Conservation (phyloP, 2,888 invertebrate species). For the Limnephilus rhombicus region DNA sequence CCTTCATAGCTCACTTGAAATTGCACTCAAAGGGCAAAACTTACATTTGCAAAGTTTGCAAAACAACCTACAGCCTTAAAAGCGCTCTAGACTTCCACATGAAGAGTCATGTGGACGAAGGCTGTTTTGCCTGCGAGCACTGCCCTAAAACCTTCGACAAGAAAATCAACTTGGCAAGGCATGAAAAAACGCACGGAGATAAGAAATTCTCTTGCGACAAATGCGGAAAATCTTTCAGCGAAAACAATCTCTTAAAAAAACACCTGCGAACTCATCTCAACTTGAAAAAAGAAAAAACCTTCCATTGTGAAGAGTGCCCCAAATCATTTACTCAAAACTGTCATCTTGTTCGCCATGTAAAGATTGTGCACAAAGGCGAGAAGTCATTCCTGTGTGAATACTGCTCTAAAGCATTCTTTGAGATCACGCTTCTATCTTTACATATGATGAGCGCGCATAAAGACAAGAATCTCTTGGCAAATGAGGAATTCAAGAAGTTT, state of each 20-base stretch:
- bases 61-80: conserved; percentile 22
- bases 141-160: background rate
- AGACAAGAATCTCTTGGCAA: background rate
- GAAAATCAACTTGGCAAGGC: conserved; percentile 6
- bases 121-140: background rate
- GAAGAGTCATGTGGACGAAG: background rate
- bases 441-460: conserved; percentile 1
- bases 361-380: background rate
- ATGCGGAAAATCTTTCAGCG: background rate
- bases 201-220: background rate
- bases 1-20: background rate
- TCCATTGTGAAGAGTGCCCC: background rate
- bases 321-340: background rate
- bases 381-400: background rate
- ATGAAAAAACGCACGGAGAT: background rate
- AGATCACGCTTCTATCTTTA: background rate
- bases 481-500: background rate
- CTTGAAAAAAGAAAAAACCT: background rate
- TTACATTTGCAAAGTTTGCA: conserved; percentile 50
- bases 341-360: background rate
- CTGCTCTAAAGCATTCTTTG: background rate
- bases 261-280: background rate
- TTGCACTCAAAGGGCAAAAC: conserved; percentile 40
- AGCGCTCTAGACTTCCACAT: background rate
- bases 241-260: background rate